Evolutionary conservation across 2,113 vertebrate genomes (phyloP).

Genomic region (Pelmatolapia mariae): DNA sequence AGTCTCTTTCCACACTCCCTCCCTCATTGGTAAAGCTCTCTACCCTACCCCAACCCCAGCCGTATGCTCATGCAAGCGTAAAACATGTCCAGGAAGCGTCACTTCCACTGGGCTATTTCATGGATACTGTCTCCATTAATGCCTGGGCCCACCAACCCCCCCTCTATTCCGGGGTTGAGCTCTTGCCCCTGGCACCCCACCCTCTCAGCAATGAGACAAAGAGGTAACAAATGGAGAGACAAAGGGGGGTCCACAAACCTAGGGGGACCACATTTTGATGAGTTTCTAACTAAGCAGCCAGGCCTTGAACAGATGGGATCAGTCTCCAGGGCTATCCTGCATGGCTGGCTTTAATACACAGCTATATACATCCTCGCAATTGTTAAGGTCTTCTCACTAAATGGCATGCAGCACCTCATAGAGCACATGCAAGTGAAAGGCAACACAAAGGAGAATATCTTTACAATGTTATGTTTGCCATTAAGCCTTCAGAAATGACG

Average conservation of each 20-base stretch:
- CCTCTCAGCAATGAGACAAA: slow-evolving; percentile 58
- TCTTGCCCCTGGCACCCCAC: slow-evolving; percentile 48
- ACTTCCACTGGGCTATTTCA: slow-evolving; percentile 64
- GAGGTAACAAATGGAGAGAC: slow-evolving; percentile 58
- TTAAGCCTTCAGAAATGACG: not conserved
- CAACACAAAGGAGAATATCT: not conserved
- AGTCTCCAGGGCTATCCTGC: slow-evolving; percentile 54
- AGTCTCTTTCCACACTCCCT: slow-evolving; percentile 27
- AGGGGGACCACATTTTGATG: slow-evolving; percentile 60
- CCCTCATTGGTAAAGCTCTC: slow-evolving; percentile 26
- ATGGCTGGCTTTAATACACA: slow-evolving; percentile 37
- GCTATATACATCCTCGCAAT: slow-evolving; percentile 14
- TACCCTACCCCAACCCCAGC: slow-evolving; percentile 37
- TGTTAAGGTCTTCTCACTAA: not conserved
- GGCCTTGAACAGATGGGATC: slow-evolving; percentile 68
- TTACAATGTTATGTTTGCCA: not conserved
- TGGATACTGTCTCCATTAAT: slow-evolving; percentile 53
- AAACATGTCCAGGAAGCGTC: slow-evolving; percentile 60
- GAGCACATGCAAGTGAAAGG: not conserved
- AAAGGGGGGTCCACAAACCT: slow-evolving; percentile 45
- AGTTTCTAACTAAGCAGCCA: slow-evolving; percentile 43
- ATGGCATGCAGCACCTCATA: not conserved
- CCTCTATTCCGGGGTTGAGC: slow-evolving; percentile 20
- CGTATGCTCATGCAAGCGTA: slow-evolving; percentile 54
- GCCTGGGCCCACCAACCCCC: slow-evolving; percentile 3